Conservation (phyloP, 2,113 vertebrate genomes). For the Stigmatopora argus region DNA sequence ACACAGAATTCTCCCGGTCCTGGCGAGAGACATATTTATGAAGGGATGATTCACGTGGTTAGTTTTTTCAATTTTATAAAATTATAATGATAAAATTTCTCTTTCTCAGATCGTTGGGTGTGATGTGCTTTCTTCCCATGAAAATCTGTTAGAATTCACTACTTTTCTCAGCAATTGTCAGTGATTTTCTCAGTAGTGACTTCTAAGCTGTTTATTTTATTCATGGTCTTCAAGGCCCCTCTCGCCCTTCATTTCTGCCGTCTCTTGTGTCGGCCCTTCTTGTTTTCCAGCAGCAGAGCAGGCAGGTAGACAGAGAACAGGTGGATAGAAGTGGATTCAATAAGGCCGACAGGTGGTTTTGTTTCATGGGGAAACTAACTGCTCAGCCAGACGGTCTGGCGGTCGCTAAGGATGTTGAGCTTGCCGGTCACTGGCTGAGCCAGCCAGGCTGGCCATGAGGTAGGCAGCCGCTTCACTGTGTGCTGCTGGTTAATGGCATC, state of each 20-base stretch:
- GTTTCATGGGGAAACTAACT: conserved; percentile 26
- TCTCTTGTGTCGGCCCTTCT: conserved; percentile 10
- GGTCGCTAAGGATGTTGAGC: conserved; percentile 20
- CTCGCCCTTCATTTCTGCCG: conserved; percentile 9
- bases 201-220: conserved; percentile 10
- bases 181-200: conserved; percentile 9
- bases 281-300: conserved; percentile 3
- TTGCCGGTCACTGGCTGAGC: conserved; percentile 15
- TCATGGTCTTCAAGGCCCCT: conserved; percentile 12
- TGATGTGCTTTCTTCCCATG: conserved; percentile 13
- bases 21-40: not conserved
- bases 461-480: conserved; percentile 32
- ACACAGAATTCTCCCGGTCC: not conserved
- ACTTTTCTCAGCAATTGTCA: conserved; percentile 5
- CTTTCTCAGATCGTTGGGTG: conserved; percentile 2
- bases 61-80: conserved; percentile 11
- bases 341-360: conserved; percentile 29
- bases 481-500: conserved; percentile 66
- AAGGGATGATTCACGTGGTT: conserved; percentile 25
- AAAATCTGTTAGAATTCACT: conserved; percentile 6
- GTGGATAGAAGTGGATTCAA: conserved; percentile 25
- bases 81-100: conserved; percentile 3
- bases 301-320: conserved; percentile 23
- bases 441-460: conserved; percentile 38
- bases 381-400: conserved; percentile 16